Evolutionary conservation across 2,797 vertebrate species (phyloP).

Genomic region (Anguilla pacifica): DNA sequence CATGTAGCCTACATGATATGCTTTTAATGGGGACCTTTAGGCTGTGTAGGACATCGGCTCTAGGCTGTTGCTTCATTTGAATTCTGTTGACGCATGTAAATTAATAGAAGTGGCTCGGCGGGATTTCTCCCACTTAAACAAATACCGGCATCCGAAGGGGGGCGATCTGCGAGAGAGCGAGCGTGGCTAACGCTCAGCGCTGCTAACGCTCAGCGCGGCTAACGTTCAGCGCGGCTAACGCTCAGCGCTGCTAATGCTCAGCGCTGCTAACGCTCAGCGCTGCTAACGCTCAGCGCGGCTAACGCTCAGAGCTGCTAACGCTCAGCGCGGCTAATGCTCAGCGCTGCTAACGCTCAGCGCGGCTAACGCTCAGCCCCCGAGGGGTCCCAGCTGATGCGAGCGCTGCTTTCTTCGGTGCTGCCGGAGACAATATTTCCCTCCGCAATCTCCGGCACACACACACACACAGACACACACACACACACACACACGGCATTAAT

Average conservation of each 20-base stretch:
- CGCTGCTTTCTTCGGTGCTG: conserved; percentile 70
- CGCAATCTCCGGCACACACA: conserved; percentile 72
- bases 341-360: too few species aligned
- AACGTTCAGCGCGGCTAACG: too few species aligned
- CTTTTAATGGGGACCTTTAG: conserved; percentile 75
- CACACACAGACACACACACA: conserved; percentile 42
- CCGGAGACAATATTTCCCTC: conserved; percentile 83
- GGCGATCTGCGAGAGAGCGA: conserved; percentile 82
- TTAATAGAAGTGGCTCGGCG: conserved; percentile 81
- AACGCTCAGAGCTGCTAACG: too few species aligned
- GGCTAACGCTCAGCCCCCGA: conserved; percentile 56
- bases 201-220: too few species aligned
- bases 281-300: too few species aligned
- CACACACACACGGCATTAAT: conserved; percentile 71
- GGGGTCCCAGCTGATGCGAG: conserved; percentile 82
- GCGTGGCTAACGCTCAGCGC: too few species aligned
- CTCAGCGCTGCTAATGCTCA: too few species aligned
- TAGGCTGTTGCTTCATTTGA: conserved; percentile 84
- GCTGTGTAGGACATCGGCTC: conserved; percentile 82
- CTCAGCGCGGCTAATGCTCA: too few species aligned
- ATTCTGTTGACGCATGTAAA: conserved; percentile 87
- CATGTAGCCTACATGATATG: conserved; percentile 72
- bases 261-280: too few species aligned
- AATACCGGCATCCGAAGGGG: conserved; percentile 81
- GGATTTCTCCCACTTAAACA: conserved; percentile 83